phyloP scores from a whole-genome alignment of 2,113 vertebrate species.

The Nannobrachium achirus region DNA sequence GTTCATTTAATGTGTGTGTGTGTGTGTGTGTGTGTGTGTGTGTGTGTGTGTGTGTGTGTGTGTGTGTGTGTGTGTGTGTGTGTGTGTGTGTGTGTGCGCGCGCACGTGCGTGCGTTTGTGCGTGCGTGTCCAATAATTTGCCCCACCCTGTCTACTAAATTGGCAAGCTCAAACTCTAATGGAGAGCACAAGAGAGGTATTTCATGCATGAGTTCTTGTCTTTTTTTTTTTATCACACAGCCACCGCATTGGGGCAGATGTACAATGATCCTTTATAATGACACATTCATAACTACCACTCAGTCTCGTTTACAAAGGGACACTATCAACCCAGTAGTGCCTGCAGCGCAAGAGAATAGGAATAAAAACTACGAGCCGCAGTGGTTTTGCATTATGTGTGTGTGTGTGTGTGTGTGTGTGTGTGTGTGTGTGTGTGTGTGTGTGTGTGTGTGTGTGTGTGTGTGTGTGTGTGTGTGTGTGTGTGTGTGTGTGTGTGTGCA shows the following conservation, averaged over 20 bases:
- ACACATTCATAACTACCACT: slow-evolving; percentile 60
- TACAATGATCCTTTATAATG: slow-evolving; percentile 76
- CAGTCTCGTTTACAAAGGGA: slow-evolving; percentile 45
- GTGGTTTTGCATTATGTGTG: no score
- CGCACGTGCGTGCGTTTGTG: slow-evolving; percentile 42
- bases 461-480: no score
- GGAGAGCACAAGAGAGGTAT: slow-evolving; percentile 72
- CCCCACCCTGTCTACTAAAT: slow-evolving; percentile 62
- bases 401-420: no score
- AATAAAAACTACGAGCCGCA: slow-evolving; percentile 31
- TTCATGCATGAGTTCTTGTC: slow-evolving; percentile 56
- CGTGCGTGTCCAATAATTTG: slow-evolving; percentile 49
- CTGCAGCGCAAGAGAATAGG: slow-evolving; percentile 25
- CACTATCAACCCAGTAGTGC: slow-evolving; percentile 13
- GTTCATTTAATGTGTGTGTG: slow-evolving; percentile 54
- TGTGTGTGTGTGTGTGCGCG: slow-evolving; percentile 59
- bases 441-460: no score
- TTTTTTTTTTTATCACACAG: slow-evolving; percentile 67
- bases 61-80: slow-evolving; percentile 62
- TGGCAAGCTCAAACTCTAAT: slow-evolving; percentile 73
- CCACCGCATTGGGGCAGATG: slow-evolving; percentile 72
- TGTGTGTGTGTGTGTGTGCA: no score
- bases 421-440: no score
- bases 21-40: slow-evolving; percentile 59
- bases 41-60: slow-evolving; percentile 41